These are phyloP conservation scores for Aphodius granarius DNA, from an alignment of 2,888 invertebrate species.

Conservation along the genomic window DNA sequence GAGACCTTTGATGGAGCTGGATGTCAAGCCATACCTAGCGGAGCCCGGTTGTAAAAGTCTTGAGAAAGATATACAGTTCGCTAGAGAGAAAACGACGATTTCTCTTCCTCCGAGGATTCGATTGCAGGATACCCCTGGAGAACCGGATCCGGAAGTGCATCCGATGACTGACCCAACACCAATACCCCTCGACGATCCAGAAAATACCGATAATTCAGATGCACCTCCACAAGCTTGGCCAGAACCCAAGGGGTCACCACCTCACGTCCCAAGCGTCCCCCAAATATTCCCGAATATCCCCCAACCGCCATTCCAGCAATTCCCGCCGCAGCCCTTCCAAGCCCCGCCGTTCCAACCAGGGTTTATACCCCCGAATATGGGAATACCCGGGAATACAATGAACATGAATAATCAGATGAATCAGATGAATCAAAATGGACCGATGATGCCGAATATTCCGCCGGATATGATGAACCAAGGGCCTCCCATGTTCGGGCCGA, in stretches of 20 bases:
- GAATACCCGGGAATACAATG: constrained; percentile 15
- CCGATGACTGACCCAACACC: constrained; percentile 74
- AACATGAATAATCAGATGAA: constrained; percentile 22
- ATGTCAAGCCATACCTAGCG: constrained; percentile 65
- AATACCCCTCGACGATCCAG: constrained; percentile 89
- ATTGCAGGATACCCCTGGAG: constrained; percentile 85
- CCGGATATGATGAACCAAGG: constrained; percentile 51
- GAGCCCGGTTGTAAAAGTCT: constrained; percentile 77
- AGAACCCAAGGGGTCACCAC: constrained; percentile 74
- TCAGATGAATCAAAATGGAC: constrained; percentile 17
- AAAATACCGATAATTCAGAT: constrained; percentile 76
- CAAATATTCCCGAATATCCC: constrained; percentile 39
- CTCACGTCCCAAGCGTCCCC: constrained; percentile 45
- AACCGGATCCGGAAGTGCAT: constrained; percentile 84
- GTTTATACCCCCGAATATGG: constrained; percentile 45
- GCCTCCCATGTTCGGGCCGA: constrained; percentile 52
- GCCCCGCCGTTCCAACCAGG: constrained; percentile 56
- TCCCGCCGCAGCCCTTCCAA: constrained; percentile 44
- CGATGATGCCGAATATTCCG: constrained; percentile 49
- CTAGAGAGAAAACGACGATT: constrained; percentile 77
- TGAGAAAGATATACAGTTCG: constrained; percentile 85
- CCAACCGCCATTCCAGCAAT: constrained; percentile 48
- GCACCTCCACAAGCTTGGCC: constrained; percentile 81
- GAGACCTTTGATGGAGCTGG: constrained; percentile 71
- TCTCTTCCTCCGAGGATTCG: constrained; percentile 41